Evolutionary conservation across 1,140 invertebrate species (phyloP).

Genomic region (Nephila pilipes): DNA sequence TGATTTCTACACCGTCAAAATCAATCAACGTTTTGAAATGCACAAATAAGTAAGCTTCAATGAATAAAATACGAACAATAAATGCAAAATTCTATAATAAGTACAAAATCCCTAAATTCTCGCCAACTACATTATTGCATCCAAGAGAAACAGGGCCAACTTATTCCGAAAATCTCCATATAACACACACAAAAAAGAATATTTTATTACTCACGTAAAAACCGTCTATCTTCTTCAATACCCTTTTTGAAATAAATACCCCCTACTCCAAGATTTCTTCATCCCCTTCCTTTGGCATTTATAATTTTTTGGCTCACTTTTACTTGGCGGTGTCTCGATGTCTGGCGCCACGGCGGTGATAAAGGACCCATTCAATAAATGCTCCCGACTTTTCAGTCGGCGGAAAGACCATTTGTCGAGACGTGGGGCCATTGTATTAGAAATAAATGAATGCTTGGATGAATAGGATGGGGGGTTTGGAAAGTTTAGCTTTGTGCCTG

Average conservation of each 20-base stretch:
- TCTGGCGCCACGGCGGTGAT: neutral
- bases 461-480: neutral
- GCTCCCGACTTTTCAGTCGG: constrained; percentile 34
- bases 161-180: neutral
- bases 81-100: neutral
- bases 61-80: too few species aligned
- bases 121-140: too few species aligned
- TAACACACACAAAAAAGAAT: neutral
- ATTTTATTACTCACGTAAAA: neutral
- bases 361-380: constrained; percentile 13
- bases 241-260: neutral
- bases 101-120: neutral
- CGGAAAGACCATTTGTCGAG: constrained; percentile 49
- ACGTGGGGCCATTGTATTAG: constrained; percentile 1
- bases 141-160: too few species aligned
- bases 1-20: too few species aligned
- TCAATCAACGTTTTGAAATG: too few species aligned
- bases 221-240: neutral
- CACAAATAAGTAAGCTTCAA: too few species aligned
- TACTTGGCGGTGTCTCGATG: neutral
- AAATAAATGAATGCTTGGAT: constrained; percentile 27
- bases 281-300: neutral
- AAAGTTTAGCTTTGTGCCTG: neutral
- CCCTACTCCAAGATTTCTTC: neutral
- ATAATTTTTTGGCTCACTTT: constrained; percentile 18